Conservation (phyloP, 37 sponge, comb jelly and placozoan species). For the Eunapius fragilis region DNA sequence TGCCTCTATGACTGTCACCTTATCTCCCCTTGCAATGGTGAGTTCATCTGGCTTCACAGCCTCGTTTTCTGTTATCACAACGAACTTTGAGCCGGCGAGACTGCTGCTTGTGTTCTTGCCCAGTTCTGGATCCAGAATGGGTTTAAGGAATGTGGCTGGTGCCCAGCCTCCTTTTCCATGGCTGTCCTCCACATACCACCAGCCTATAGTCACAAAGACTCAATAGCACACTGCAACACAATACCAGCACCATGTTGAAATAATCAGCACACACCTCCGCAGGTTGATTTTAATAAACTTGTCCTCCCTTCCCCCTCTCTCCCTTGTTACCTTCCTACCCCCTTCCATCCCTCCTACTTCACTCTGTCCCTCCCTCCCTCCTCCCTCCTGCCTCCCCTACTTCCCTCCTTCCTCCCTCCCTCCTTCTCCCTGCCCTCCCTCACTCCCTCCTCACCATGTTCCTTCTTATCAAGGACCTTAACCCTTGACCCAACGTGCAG, state of each 20-base stretch:
- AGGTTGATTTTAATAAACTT: no score
- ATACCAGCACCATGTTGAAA: no score
- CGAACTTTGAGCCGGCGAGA: not conserved
- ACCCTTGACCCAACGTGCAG: constrained; percentile 26
- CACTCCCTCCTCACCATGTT: constrained; percentile 19
- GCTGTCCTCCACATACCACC: constrained; percentile 64
- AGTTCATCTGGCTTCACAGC: constrained; percentile 44
- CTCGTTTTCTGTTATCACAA: not conserved
- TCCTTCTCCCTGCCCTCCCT: not conserved
- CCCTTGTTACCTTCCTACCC: not conserved
- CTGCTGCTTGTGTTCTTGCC: not conserved
- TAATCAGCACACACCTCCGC: no score
- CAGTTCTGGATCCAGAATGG: constrained; percentile 3
- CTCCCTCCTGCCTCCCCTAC: not conserved
- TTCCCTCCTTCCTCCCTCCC: no score
- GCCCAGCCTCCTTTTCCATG: constrained; percentile 48
- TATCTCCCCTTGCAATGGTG: constrained; percentile 25
- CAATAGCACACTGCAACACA: no score
- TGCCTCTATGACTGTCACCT: constrained; percentile 24
- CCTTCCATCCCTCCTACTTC: not conserved
- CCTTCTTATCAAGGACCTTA: constrained; percentile 47
- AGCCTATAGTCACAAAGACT: constrained; percentile 24
- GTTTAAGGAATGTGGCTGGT: constrained; percentile 40
- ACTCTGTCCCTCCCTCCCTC: not conserved
- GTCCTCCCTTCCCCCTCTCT: no score